Conservation (phyloP, 2,888 invertebrate species). For the Rotaria magnacalcarata region DNA sequence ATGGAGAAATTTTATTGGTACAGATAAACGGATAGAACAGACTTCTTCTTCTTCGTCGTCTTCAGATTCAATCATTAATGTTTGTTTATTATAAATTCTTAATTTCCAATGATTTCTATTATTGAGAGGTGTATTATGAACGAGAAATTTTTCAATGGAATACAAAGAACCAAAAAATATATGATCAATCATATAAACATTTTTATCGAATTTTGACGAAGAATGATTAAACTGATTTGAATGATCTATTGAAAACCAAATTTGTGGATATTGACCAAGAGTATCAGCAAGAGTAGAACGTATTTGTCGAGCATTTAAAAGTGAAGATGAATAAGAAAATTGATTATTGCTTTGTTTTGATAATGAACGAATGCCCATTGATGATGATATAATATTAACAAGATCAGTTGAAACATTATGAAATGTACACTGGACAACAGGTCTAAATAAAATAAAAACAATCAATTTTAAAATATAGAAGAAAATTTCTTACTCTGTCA, state of each 20-base stretch:
- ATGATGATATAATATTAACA: neutral
- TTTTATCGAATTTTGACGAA: neutral
- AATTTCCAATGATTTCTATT: neutral
- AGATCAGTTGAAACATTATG: neutral
- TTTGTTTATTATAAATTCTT: neutral
- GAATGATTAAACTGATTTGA: neutral
- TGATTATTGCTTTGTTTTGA: neutral
- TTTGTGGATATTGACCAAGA: neutral
- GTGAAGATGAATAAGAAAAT: neutral
- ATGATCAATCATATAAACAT: neutral
- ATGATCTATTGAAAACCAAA: constrained; percentile 4
- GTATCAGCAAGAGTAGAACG: neutral
- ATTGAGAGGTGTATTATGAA: neutral
- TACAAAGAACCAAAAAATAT: neutral
- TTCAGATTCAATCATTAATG: neutral
- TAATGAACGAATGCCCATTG: neutral
- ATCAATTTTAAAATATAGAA: no score
- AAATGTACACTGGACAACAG: neutral
- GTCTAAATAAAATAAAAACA: neutral
- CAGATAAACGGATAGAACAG: neutral
- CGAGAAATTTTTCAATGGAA: neutral
- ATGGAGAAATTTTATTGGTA: neutral
- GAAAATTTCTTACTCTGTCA: neutral
- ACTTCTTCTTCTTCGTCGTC: neutral
- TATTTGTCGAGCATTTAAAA: neutral